Evolutionary conservation across 2,888 invertebrate species (phyloP).

Genomic region (Rhingia rostrata): DNA sequence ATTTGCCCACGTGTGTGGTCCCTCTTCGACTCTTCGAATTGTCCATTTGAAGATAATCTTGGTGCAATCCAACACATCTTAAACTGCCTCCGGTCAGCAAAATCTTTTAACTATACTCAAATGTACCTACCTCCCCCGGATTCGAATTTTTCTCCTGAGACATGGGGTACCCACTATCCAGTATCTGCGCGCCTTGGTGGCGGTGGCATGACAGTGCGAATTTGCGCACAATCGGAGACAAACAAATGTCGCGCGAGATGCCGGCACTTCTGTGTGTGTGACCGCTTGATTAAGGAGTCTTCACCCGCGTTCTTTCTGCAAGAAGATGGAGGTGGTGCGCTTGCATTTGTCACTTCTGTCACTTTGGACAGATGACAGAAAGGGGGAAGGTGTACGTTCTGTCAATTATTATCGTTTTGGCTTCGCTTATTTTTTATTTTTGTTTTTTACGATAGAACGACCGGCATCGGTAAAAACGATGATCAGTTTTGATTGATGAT

Average conservation of each 20-base stretch:
- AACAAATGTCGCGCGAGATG: constrained; percentile 66
- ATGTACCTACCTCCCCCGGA: constrained; percentile 47
- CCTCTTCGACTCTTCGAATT: constrained; percentile 67
- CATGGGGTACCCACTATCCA: not conserved
- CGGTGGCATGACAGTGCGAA: constrained; percentile 59
- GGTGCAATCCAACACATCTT: constrained; percentile 51
- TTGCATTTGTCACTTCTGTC: constrained; percentile 64
- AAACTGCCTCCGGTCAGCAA: constrained; percentile 56
- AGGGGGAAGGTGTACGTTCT: constrained; percentile 36
- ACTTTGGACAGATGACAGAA: constrained; percentile 54
- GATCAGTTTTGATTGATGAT: constrained; percentile 65
- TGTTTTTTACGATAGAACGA: not conserved
- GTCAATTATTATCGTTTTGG: constrained; percentile 54
- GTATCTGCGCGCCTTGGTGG: constrained; percentile 1
- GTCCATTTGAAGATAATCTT: constrained; percentile 66
- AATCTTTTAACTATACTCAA: constrained; percentile 37
- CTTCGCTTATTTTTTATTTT: constrained; percentile 30
- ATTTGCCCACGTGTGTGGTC: constrained; percentile 61
- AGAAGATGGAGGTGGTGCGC: constrained; percentile 56
- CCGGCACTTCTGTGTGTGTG: constrained; percentile 45
- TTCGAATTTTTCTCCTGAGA: constrained; percentile 30
- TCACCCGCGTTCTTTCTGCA: constrained; percentile 2
- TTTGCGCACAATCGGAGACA: constrained; percentile 57
- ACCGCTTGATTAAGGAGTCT: constrained; percentile 61
- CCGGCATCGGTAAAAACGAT: constrained; percentile 19